Evolutionary conservation across 2,888 invertebrate species (phyloP).

Genomic region (Hypena proboscidalis): DNA sequence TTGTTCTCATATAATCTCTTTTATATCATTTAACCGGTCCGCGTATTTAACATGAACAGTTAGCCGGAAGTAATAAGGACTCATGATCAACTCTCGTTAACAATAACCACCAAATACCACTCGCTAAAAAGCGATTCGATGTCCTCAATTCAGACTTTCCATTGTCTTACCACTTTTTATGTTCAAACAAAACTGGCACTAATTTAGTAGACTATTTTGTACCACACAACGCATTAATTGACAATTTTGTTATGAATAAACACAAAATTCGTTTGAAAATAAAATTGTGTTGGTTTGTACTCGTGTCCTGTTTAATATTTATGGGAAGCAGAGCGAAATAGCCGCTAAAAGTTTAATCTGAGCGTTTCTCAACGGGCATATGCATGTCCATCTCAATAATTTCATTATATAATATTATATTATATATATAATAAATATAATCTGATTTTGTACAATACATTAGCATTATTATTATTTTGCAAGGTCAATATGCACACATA

Average conservation of each 20-base stretch:
- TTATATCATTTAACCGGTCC: too few species aligned
- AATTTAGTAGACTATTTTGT: slow-evolving; percentile 7
- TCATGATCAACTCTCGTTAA: background rate
- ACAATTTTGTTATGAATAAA: slow-evolving; percentile 35
- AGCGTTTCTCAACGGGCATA: slow-evolving; percentile 54
- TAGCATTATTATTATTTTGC: too few species aligned
- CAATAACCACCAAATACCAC: too few species aligned
- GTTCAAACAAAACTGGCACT: background rate
- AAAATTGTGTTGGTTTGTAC: slow-evolving; percentile 54
- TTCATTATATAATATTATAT: slow-evolving; percentile 56
- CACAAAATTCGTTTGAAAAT: slow-evolving; percentile 53
- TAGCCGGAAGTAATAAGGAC: too few species aligned
- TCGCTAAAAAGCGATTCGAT: background rate
- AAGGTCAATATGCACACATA: too few species aligned
- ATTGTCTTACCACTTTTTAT: slow-evolving; percentile 8
- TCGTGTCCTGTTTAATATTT: slow-evolving; percentile 64
- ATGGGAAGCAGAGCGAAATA: slow-evolving; percentile 56
- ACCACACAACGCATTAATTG: slow-evolving; percentile 36
- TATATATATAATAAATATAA: slow-evolving; percentile 36
- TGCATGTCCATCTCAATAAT: slow-evolving; percentile 43
- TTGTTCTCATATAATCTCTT: too few species aligned
- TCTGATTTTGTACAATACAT: slow-evolving; percentile 5
- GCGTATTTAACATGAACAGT: too few species aligned
- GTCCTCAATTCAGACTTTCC: background rate
- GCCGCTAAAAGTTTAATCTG: slow-evolving; percentile 58